A percentile compares a stretch with the other conserved stretches of the same genome.
Conservation (phyloP, 2,113 vertebrate genomes). For the Chionis minor region DNA sequence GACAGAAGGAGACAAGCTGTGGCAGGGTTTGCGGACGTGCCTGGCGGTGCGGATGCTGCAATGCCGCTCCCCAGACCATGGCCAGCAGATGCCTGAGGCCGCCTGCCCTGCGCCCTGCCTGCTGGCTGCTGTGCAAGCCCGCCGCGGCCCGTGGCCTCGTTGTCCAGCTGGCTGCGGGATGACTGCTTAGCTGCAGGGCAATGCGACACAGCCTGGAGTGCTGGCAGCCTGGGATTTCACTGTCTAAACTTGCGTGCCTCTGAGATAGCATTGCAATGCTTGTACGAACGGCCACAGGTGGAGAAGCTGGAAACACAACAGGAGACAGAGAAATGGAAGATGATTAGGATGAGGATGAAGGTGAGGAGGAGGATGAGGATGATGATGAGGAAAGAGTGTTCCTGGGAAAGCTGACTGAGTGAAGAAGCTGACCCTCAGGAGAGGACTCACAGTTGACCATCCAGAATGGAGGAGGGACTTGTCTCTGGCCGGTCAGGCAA, state of each 20-base stretch:
- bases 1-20: not conserved
- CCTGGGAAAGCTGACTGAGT: not conserved
- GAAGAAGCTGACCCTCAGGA: not conserved
- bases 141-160: rapidly evolving
- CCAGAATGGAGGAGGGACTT: not conserved
- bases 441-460: not conserved
- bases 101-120: not conserved
- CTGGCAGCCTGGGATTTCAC: not conserved
- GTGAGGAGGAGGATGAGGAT: not conserved
- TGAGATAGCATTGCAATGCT: not conserved
- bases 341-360: not conserved
- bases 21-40: not conserved
- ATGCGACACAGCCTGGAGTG: too few relatives aligned
- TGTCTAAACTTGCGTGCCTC: not conserved
- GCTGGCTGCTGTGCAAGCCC: not conserved
- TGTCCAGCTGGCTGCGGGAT: not conserved
- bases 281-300: not conserved
- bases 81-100: not conserved
- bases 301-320: not conserved
- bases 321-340: not conserved
- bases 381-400: not conserved
- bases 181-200: not conserved
- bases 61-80: not conserved
- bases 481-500: not conserved
- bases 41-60: not conserved